Evolutionary conservation across 2,888 invertebrate species (phyloP).

Genomic region (Polydrusus pterygomalis): DNA sequence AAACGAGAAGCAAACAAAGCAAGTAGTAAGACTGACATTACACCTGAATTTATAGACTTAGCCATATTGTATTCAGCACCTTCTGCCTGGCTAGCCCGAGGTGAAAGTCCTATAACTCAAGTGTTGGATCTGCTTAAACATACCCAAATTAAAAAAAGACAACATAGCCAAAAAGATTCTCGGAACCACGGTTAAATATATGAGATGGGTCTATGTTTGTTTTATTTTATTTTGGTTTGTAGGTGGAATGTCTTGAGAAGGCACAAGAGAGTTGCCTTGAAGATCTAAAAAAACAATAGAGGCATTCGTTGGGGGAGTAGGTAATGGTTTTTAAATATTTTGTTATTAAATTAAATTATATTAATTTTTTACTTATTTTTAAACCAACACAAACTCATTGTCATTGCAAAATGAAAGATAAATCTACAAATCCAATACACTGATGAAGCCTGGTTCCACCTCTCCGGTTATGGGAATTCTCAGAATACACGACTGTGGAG

Average conservation of each 20-base stretch:
- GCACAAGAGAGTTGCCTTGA: constrained; percentile 33
- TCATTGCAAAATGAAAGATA: too few species aligned
- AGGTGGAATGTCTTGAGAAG: constrained; percentile 45
- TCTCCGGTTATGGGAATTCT: too few species aligned
- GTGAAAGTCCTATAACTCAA: constrained; percentile 51
- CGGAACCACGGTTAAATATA: constrained; percentile 51
- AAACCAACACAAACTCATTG: too few species aligned
- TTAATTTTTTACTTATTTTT: too few species aligned
- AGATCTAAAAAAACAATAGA: constrained; percentile 32
- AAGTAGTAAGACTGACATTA: neutral
- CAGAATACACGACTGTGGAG: too few species aligned
- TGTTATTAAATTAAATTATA: too few species aligned
- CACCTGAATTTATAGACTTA: constrained; percentile 34
- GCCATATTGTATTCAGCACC: constrained; percentile 40
- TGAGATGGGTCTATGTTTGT: constrained; percentile 56
- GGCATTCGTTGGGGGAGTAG: constrained; percentile 29
- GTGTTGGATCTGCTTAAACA: constrained; percentile 47
- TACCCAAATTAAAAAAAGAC: constrained; percentile 49
- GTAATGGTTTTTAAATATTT: neutral
- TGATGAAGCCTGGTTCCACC: too few species aligned
- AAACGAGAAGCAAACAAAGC: too few species aligned
- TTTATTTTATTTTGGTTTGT: constrained; percentile 49
- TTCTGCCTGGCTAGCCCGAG: constrained; percentile 41
- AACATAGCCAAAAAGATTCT: constrained; percentile 55
- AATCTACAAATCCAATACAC: too few species aligned